Percentiles rank a stretch among this genome's conserved stretches.
These are phyloP conservation scores for Drosophila sp. DNA, from an alignment of 1,140 invertebrate species.

Conservation along the genomic window DNA sequence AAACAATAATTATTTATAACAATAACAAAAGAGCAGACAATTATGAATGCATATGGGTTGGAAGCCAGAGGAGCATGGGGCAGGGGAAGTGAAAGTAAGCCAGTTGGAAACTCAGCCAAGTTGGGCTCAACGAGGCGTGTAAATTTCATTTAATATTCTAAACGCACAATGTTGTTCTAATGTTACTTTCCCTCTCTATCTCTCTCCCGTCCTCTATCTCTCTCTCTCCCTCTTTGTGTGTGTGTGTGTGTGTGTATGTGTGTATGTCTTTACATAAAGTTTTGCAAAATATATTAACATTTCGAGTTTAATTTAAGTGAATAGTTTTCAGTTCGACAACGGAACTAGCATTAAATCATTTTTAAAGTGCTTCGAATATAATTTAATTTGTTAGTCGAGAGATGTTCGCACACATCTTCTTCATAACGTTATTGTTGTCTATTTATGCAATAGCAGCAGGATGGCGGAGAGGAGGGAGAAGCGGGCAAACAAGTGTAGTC, in stretches of 20 bases:
- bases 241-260: constrained; percentile 18
- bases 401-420: constrained; percentile 42
- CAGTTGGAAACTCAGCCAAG: constrained; percentile 43
- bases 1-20: constrained; percentile 75
- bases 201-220: not conserved
- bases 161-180: constrained; percentile 29
- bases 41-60: constrained; percentile 47
- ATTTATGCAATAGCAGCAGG: constrained; percentile 1
- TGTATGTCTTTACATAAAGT: constrained; percentile 48
- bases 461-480: too few relatives aligned
- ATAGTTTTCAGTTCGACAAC: constrained; percentile 48
- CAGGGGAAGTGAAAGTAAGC: constrained; percentile 22
- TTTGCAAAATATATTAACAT: constrained; percentile 64
- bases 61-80: not conserved
- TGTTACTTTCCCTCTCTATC: not conserved
- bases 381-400: constrained; percentile 66
- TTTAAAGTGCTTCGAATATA: constrained; percentile 68
- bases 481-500: not conserved
- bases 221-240: not conserved
- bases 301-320: constrained; percentile 75
- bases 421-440: constrained; percentile 20
- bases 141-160: constrained; percentile 73
- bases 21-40: constrained; percentile 62
- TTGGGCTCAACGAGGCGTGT: constrained; percentile 49
- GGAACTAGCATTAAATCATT: constrained; percentile 70